Evolutionary conservation across 2,797 vertebrate species (phyloP).

Genomic region (Prunella strophiata): DNA sequence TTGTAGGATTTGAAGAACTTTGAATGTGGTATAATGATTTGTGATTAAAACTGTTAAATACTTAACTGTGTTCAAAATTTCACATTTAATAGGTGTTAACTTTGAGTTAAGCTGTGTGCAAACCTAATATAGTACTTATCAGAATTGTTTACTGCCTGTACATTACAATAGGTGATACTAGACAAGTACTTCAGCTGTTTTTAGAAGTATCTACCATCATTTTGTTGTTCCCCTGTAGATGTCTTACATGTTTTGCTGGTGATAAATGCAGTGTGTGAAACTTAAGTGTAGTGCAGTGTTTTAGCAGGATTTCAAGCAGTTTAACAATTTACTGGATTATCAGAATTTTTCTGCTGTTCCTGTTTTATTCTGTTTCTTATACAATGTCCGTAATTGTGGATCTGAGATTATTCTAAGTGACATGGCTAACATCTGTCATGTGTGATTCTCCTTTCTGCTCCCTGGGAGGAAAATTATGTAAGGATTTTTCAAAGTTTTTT

Average conservation of each 20-base stretch:
- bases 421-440: conserved; percentile 69
- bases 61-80: not conserved
- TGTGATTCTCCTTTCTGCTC: conserved; percentile 74
- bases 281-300: not conserved
- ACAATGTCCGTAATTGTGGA: conserved; percentile 43
- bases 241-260: not conserved
- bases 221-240: not conserved
- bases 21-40: not conserved
- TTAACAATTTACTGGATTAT: not conserved
- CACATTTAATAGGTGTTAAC: not conserved
- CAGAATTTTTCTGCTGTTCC: not conserved
- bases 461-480: conserved; percentile 75
- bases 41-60: not conserved
- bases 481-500: conserved; percentile 61
- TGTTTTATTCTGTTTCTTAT: conserved; percentile 49
- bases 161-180: not conserved
- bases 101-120: not conserved
- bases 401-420: conserved; percentile 58
- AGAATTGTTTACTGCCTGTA: not conserved
- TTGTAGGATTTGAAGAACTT: not conserved
- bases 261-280: not conserved
- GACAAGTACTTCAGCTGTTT: not conserved
- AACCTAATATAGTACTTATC: not conserved
- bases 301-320: conserved; percentile 14
- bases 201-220: not conserved